Base-by-base conservation (phyloP, 2,113 vertebrate species). In the Sinocyclocheilus rhinocerous region DNA sequence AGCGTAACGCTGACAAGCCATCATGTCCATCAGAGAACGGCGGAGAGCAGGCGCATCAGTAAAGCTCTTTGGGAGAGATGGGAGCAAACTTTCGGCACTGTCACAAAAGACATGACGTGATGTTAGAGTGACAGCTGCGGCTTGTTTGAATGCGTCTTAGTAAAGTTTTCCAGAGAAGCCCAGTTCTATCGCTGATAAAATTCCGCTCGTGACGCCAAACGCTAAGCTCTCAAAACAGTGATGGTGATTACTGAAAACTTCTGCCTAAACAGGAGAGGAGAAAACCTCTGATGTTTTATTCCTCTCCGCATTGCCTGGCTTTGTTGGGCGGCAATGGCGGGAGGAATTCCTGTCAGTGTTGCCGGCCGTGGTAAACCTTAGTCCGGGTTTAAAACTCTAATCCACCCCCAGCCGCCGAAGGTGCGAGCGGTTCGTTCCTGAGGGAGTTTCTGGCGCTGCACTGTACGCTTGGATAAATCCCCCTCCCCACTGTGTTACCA, bases 1-100 rank as follows among this genome's bases (percentile, higher is more conserved):
- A 42, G 92, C 90, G 89, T 92, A 92, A 94, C 90, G 88, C 91
- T 94, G 94, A 95, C 94, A 94, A 91, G 92, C 92, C 92, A 91
- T 86, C 92, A 93, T 91, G 93, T 94, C 95, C 93, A 92, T 95
- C 94, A 92, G 90, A 87, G 85, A 69, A 83, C 86, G 82, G 83
- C 81, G 87, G 90, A 88, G 91, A 91, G 89, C 88, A 89, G 89
- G 91, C 89, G 88, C 88, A 92, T 92, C 93, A 90, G 91, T 82
- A 91, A 89, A 92, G 85, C 76, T 33, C 57, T 73, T 70, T 26
- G 57, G 72, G 85, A 63, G 52, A 22, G 76, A 75, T 36, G 67
- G 78, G 57, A 61, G 80, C 73, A 91, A 95, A 94, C 90, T 95
- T 95, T 92, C 88, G 90, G 90, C 89, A 76, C 90, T 89, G 70